A percentile compares a stretch with the other conserved stretches of the same genome.
Conservation (phyloP, 2,888 invertebrate genomes). For the Oscheius sp. region DNA sequence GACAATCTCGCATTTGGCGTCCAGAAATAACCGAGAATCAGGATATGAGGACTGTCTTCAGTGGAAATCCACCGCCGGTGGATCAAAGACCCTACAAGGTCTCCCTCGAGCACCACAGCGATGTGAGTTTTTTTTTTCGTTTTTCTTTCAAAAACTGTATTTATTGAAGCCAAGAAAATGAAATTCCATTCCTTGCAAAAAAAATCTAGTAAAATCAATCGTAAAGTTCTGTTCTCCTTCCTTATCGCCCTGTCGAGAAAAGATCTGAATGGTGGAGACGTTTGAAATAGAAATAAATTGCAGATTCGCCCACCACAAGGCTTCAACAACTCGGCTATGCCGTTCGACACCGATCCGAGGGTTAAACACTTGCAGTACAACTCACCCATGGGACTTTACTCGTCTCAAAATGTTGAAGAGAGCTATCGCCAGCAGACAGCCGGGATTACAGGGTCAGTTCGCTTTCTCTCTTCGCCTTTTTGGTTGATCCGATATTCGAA, state of each 20-base stretch:
- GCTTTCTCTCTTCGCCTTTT: not conserved
- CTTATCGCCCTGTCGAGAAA: not conserved
- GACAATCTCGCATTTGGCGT: conserved; percentile 52
- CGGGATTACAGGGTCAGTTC: conserved; percentile 35
- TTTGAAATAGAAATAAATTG: not conserved
- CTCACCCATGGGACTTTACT: conserved; percentile 55
- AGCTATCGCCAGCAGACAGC: conserved; percentile 64
- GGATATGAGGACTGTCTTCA: conserved; percentile 32
- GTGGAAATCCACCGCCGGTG: conserved; percentile 22
- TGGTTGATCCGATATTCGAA: not conserved
- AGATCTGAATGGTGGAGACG: not conserved
- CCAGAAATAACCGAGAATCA: conserved; percentile 54
- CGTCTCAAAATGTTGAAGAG: conserved; percentile 59
- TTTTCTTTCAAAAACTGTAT: not conserved
- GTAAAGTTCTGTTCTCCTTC: not conserved
- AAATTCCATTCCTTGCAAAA: too few species aligned
- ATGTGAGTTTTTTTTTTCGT: conserved; percentile 33
- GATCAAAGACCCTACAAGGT: conserved; percentile 43
- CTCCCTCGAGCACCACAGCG: conserved; percentile 44
- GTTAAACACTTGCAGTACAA: conserved; percentile 58
- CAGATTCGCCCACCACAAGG: conserved; percentile 36
- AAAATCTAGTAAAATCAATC: too few species aligned
- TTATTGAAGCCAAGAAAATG: not conserved
- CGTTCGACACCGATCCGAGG: conserved; percentile 55
- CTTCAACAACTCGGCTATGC: conserved; percentile 54